Conservation (phyloP, 2,888 invertebrate genomes). For the Dorcus parallelipipedus region DNA sequence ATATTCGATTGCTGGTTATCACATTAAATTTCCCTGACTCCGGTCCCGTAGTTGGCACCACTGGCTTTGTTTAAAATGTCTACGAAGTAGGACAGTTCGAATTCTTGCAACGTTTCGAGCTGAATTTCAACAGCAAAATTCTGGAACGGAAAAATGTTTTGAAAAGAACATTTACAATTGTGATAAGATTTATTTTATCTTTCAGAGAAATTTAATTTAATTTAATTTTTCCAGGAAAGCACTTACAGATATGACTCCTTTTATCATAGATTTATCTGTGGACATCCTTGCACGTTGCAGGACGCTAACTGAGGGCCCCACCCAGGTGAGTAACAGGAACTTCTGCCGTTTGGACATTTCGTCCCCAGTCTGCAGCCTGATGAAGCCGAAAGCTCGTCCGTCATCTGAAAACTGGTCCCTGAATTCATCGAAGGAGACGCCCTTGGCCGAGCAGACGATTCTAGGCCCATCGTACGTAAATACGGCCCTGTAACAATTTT, state of each 20-base stretch:
- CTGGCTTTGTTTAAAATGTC: conserved; percentile 69
- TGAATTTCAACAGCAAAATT: conserved; percentile 76
- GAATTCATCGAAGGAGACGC: conserved; percentile 68
- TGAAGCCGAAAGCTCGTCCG: conserved; percentile 72
- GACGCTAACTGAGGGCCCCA: conserved; percentile 69
- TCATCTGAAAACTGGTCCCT: conserved; percentile 66
- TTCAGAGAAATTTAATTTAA: too few relatives aligned
- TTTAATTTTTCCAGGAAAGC: not conserved
- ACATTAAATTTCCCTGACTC: conserved; percentile 61
- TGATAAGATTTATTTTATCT: conserved; percentile 17
- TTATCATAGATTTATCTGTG: conserved; percentile 75
- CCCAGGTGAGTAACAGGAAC: conserved; percentile 76
- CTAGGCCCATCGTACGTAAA: conserved; percentile 71
- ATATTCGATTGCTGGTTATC: not conserved
- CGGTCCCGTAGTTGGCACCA: conserved; percentile 79
- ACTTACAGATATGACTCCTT: conserved; percentile 71
- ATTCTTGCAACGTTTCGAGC: conserved; percentile 64
- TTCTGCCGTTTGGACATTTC: conserved; percentile 81
- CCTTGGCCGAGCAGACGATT: conserved; percentile 64
- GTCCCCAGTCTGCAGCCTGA: conserved; percentile 74
- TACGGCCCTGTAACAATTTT: conserved; percentile 59
- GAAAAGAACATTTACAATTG: not conserved
- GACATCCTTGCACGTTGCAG: conserved; percentile 80
- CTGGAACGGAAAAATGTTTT: conserved; percentile 50
- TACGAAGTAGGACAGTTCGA: conserved; percentile 67